phyloP scores from a whole-genome alignment of 2,888 invertebrate genomes.

The Machimus rusticus region DNA sequence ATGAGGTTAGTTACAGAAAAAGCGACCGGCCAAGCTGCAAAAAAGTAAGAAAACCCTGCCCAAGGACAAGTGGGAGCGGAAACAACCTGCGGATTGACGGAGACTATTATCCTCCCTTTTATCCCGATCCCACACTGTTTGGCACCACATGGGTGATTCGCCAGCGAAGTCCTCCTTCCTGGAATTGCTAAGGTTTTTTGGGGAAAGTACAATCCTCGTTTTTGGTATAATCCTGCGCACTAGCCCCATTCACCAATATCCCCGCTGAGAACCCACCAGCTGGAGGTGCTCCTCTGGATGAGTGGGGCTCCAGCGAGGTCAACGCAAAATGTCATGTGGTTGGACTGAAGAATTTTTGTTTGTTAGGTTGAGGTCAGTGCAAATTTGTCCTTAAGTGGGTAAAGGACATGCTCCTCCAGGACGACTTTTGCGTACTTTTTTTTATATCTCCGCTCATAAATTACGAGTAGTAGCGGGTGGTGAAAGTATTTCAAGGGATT shows the following conservation, averaged over 20 bases:
- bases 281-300: not conserved
- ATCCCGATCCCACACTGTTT: not conserved
- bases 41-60: not conserved
- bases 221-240: slow-evolving; percentile 2
- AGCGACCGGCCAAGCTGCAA: not conserved
- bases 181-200: not conserved
- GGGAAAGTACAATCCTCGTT: not conserved
- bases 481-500: not conserved
- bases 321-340: slow-evolving; percentile 2
- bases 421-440: not conserved
- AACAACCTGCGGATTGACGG: not conserved
- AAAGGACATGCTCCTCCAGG: not conserved
- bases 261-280: not conserved
- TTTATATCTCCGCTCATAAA: not conserved
- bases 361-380: not conserved
- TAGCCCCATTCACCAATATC: not conserved
- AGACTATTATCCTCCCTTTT: not conserved
- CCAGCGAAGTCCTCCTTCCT: not conserved
- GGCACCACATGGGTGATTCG: not conserved
- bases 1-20: slow-evolving; percentile 21
- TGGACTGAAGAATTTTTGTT: not conserved
- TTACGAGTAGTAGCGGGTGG: not conserved
- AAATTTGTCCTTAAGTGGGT: slow-evolving; percentile 7
- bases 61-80: not conserved
- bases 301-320: not conserved